Percentiles rank a stretch among this genome's conserved stretches.
These are phyloP conservation scores for Suncus etruscus DNA, from an alignment of 2,113 vertebrate genomes.

Conservation along the genomic window DNA sequence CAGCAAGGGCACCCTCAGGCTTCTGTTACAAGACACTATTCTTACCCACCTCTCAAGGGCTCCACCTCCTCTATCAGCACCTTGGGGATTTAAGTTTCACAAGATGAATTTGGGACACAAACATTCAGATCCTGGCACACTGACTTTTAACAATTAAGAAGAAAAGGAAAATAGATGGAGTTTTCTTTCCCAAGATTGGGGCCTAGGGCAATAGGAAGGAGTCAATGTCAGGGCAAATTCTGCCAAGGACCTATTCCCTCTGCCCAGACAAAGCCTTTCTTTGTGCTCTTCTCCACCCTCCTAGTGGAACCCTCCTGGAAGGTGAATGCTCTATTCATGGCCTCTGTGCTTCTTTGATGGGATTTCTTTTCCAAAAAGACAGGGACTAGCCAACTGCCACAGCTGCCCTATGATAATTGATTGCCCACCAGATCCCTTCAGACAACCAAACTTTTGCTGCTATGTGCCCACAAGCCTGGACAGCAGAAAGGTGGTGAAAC, in stretches of 20 bases:
- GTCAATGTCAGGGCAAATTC: conserved; percentile 23
- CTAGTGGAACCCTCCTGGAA: conserved; percentile 17
- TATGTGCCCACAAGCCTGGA: neutral
- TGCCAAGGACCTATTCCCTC: conserved; percentile 1
- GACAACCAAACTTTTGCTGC: neutral
- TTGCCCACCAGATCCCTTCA: no score
- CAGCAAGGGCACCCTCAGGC: no score
- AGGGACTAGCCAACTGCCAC: neutral
- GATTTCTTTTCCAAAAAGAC: neutral
- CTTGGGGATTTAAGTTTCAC: neutral
- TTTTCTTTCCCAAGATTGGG: conserved; percentile 64
- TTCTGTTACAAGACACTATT: neutral
- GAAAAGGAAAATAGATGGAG: neutral
- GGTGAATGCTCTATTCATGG: conserved; percentile 70
- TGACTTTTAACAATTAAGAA: neutral
- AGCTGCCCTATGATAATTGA: neutral
- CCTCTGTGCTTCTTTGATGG: neutral
- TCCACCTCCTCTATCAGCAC: neutral
- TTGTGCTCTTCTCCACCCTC: conserved; percentile 24
- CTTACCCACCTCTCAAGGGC: neutral
- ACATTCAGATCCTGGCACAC: neutral
- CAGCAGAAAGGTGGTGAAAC: neutral
- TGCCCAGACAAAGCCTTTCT: conserved; percentile 45
- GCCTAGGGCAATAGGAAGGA: conserved; percentile 13
- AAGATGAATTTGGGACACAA: neutral